A percentile compares a stretch with the other conserved stretches of the same genome.
These are phyloP conservation scores for Cephalotes varians DNA, from an alignment of 2,888 invertebrate species.

Conservation along the genomic window DNA sequence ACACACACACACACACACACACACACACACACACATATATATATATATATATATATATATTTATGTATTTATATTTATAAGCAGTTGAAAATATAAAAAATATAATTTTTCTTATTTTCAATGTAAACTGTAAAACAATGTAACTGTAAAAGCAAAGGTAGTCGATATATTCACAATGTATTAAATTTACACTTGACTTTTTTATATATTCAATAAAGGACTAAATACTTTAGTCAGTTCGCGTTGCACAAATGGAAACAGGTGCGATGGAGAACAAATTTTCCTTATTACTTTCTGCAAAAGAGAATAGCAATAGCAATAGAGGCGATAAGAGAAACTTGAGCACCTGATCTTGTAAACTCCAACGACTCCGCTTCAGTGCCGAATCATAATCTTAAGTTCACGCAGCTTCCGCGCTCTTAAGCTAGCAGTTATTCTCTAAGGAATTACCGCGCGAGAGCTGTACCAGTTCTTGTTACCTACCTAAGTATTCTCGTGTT, in stretches of 20 bases:
- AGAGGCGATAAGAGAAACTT: slow-evolving; percentile 32
- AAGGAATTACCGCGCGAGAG: slow-evolving; percentile 59
- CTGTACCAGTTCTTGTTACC: slow-evolving; percentile 53
- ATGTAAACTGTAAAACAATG: neutral
- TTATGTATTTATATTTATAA: too few species aligned
- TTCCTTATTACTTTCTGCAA: neutral
- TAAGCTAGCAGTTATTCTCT: slow-evolving; percentile 63
- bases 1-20: too few species aligned
- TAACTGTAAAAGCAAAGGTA: neutral
- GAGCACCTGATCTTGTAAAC: slow-evolving; percentile 53
- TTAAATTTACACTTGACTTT: too few species aligned
- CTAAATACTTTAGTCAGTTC: neutral
- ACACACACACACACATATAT: too few species aligned
- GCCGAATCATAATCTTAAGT: slow-evolving; percentile 69
- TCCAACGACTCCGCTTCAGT: slow-evolving; percentile 54
- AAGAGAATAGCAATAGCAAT: neutral
- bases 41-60: too few species aligned
- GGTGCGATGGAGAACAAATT: neutral
- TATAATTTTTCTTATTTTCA: neutral
- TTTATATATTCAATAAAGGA: neutral
- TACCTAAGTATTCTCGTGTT: slow-evolving; percentile 69
- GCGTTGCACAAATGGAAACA: neutral
- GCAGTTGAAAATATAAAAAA: neutral
- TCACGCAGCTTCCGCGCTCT: slow-evolving; percentile 63
- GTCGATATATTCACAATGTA: neutral